Evolutionary conservation across 1,140 invertebrate genomes (phyloP), one percentile per base, ranked within the genome.

Genomic region (Saccostrea cuccullata): DNA sequence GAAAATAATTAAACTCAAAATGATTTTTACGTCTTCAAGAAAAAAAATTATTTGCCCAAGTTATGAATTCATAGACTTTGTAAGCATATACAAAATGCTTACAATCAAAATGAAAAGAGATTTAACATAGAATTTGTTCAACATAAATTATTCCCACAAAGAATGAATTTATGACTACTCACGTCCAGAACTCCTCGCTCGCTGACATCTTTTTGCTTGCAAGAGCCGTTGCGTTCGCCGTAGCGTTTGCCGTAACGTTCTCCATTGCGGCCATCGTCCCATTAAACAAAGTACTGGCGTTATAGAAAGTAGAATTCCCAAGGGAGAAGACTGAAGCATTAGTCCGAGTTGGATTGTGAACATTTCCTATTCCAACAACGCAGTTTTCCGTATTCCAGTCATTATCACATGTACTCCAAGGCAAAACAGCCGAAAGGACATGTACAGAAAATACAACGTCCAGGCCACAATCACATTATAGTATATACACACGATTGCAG

Each of bases 381-480:
- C 93, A 94, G 23, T 87, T 87, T 8, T 90, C 92, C 86, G 97
- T 97, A 94, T 98, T 98, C 98, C 98, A 99, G 86, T 96, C 96
- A 93, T 98, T 98, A 58, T 96, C 96, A 94, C 98, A 99, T 87
- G 97, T 96, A 30, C 97, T 96, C 98, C 98, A 99, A 1, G 98
- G 98, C 88, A 98, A 97, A 73, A 97, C 96, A 23, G 96, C 96
- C 96, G 97, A 94, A 99, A 98, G 12, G 98, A 98, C 77, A 97
- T 96, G 92, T 98, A 98, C 93, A 99, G 97, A 95, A 99, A 99
- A 95, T 99, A 99, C 90, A 99, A 96, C 93, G 98, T 99, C 98
- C 98, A 99, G 30, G 98, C 98, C 87, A 99, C 98, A 91, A 99
- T 99, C 23, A 98, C 99, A 95, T 99, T 99, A 95, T 99, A 99